Percentiles rank a stretch among this genome's conserved stretches.
These are phyloP conservation scores for Calliphora vomitoria DNA, from an alignment of 2,888 invertebrate genomes.

Conservation along the genomic window DNA sequence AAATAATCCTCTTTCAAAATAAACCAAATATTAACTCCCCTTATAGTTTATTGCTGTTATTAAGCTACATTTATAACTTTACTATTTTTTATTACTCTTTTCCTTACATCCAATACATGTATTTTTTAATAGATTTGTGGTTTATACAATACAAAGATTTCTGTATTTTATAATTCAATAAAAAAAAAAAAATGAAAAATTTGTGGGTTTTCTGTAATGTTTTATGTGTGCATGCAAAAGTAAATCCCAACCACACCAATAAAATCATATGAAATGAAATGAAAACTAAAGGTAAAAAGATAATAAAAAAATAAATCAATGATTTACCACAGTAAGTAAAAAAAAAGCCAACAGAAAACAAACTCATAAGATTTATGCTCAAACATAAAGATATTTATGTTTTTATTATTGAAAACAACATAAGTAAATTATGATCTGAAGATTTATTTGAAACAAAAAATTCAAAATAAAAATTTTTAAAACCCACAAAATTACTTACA, in stretches of 20 bases:
- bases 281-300: background rate
- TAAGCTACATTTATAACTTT: background rate
- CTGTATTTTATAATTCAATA: background rate
- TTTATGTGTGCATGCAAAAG: background rate
- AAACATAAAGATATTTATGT: conserved; percentile 11
- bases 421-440: background rate
- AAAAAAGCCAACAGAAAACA: background rate
- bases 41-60: background rate
- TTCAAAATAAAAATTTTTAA: background rate
- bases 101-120: background rate
- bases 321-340: background rate
- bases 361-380: background rate
- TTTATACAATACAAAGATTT: background rate
- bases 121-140: background rate
- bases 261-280: background rate
- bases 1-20: no score
- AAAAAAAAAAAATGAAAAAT: background rate
- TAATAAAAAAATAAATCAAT: conserved; percentile 9
- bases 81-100: background rate
- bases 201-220: background rate
- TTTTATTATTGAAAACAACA: conserved; percentile 23
- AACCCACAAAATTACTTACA: background rate
- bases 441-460: background rate
- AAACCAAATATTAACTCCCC: no score
- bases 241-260: background rate